A percentile compares a stretch with the other conserved stretches of the same genome.
These are phyloP conservation scores for Collichthys lucidus DNA, from an alignment of 2,113 vertebrate genomes.

Conservation along the genomic window DNA sequence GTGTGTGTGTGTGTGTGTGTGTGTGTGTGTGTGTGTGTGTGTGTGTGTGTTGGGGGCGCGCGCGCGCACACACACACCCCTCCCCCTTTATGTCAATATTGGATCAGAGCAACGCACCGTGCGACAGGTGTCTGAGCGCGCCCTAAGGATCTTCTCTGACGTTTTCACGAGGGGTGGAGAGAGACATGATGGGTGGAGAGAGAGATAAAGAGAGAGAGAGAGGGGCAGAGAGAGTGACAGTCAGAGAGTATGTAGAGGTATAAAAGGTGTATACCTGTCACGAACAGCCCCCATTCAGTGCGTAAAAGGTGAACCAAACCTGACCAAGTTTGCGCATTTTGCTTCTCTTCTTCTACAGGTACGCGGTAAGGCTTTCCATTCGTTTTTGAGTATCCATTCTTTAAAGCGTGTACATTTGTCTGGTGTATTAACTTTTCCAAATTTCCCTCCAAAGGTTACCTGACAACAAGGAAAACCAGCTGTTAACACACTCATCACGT, in stretches of 20 bases:
- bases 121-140: constrained; percentile 91
- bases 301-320: constrained; percentile 47
- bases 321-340: background rate
- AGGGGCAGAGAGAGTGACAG: constrained; percentile 40
- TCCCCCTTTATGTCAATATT: constrained; percentile 95
- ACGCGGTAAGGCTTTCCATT: constrained; percentile 13
- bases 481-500: background rate
- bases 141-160: constrained; percentile 70
- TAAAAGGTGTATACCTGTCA: constrained; percentile 84
- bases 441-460: constrained; percentile 33
- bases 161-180: constrained; percentile 61
- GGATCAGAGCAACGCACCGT: constrained; percentile 90
- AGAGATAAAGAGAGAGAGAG: constrained; percentile 40
- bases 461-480: constrained; percentile 19
- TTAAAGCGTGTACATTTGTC: background rate
- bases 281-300: constrained; percentile 51
- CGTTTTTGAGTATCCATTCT: background rate
- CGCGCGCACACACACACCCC: constrained; percentile 60
- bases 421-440: constrained; percentile 54
- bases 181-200: constrained; percentile 15
- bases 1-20: too few species aligned
- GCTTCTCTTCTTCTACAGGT: constrained; percentile 54
- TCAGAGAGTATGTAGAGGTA: constrained; percentile 75
- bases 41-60: too few species aligned
- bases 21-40: too few species aligned